Evolutionary conservation across 37 sponge, comb jelly and placozoan genomes (phyloP), one percentile per base, ranked within the genome.

Genomic region (Aphrocallistes beatrix): DNA sequence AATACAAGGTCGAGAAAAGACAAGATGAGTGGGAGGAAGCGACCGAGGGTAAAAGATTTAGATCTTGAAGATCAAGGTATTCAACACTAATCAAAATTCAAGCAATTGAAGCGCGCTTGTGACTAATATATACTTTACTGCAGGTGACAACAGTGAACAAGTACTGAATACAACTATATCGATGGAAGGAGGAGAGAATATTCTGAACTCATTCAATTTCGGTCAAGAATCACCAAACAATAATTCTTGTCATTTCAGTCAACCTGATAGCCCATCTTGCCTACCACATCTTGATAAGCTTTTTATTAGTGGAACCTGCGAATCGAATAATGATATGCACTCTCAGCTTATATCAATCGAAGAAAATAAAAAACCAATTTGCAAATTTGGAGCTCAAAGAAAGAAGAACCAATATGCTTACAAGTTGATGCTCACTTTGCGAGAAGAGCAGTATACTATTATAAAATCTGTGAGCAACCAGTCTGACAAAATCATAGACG

Each of bases 11-110:
- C 36, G 0, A 9, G 81, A 23, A 86, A 86, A 23, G 86, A 86
- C 37, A 86, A 81, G 50, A 86, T 48, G 37, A 30, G 42, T 81
- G 86, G 86, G 0, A 86, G 82, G 82, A 86, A 86, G 82, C 82
- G 86, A 13, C 86, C 86, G 39, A 39, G 86, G 19, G 50, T 82
- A 39, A 82, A 82, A 38, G 82, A 86, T 47, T 34, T 39, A 10
- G 86, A 86, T 19, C 36, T 86, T n/a, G 23, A 47, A 39, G n/a
- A n/a, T n/a, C n/a, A n/a, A n/a, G n/a, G n/a, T n/a, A n/a, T n/a
- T n/a, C n/a, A n/a, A n/a, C n/a, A n/a, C n/a, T n/a, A n/a, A n/a
- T n/a, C n/a, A n/a, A n/a, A n/a, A n/a, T n/a, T n/a, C n/a, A n/a
- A n/a, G n/a, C n/a, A n/a, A n/a, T n/a, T n/a, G n/a, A n/a, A n/a